Evolutionary conservation across 2,888 invertebrate species (phyloP).

Genomic region (Cataglyphis cursor): DNA sequence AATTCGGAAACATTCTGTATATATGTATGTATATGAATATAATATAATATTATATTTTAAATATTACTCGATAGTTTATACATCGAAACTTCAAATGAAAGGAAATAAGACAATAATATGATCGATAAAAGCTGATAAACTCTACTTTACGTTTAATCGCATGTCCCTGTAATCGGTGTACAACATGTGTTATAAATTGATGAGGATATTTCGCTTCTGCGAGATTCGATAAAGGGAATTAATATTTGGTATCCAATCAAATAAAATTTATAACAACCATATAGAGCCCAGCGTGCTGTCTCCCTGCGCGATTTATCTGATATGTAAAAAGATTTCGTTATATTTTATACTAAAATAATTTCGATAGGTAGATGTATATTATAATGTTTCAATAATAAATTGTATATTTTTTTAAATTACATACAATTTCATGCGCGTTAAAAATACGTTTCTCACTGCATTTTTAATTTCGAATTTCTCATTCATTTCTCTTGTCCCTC

Average conservation of each 20-base stretch:
- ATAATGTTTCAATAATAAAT: constrained; percentile 30
- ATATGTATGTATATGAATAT: too few relatives aligned
- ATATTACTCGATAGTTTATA: not conserved
- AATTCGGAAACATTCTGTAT: too few relatives aligned
- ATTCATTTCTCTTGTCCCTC: constrained; percentile 19
- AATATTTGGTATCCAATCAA: constrained; percentile 27
- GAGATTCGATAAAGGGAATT: constrained; percentile 45
- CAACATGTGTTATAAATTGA: constrained; percentile 40
- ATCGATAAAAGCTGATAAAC: constrained; percentile 28
- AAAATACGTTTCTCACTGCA: constrained; percentile 22
- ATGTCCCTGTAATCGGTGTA: not conserved
- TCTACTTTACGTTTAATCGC: not conserved
- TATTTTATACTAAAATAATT: not conserved
- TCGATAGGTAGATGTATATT: not conserved
- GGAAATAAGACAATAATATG: not conserved
- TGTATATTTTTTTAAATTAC: constrained; percentile 10
- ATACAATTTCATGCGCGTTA: not conserved
- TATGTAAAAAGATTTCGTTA: constrained; percentile 1
- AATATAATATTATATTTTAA: not conserved
- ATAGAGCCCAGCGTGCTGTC: not conserved
- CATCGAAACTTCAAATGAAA: not conserved
- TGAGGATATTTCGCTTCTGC: constrained; percentile 37
- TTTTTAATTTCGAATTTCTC: constrained; percentile 22
- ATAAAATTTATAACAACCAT: constrained; percentile 38
- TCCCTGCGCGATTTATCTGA: constrained; percentile 13